Evolutionary conservation across 2,797 vertebrate genomes (phyloP).

Genomic region (Fringilla coelebs): DNA sequence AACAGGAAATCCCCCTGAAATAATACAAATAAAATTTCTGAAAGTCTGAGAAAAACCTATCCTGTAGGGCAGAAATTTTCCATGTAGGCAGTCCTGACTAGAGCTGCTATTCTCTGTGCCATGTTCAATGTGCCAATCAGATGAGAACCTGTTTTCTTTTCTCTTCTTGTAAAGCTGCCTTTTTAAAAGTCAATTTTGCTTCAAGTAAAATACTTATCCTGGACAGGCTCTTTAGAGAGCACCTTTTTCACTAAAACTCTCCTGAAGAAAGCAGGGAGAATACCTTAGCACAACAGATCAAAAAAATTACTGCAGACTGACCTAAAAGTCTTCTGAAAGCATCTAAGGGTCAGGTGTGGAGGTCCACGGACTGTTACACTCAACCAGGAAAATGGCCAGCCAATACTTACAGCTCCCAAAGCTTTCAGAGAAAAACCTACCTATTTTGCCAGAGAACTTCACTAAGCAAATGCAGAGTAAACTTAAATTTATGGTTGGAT

Average conservation of each 20-base stretch:
- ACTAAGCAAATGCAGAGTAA: background rate
- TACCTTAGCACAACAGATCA: background rate
- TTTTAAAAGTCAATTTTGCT: background rate
- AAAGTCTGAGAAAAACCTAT: background rate
- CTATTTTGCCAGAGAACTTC: background rate
- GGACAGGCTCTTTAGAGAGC: background rate
- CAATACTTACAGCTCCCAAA: background rate
- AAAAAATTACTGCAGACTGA: background rate
- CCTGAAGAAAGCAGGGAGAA: background rate
- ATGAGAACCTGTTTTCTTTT: background rate
- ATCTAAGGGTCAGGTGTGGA: background rate
- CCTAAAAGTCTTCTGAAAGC: background rate
- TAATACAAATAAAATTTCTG: background rate
- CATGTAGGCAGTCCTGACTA: background rate
- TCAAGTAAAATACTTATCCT: conserved; percentile 1
- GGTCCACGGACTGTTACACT: background rate
- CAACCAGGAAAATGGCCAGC: background rate
- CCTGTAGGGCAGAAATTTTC: background rate
- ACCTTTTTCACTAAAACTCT: background rate
- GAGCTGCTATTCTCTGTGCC: conserved; percentile 4
- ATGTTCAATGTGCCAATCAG: background rate
- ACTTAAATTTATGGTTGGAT: background rate
- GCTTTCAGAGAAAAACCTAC: background rate
- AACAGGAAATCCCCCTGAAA: conserved; percentile 22
- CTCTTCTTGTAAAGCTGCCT: background rate